Conservation (phyloP, 1,140 invertebrate species). For the Microplitis demolitor region DNA sequence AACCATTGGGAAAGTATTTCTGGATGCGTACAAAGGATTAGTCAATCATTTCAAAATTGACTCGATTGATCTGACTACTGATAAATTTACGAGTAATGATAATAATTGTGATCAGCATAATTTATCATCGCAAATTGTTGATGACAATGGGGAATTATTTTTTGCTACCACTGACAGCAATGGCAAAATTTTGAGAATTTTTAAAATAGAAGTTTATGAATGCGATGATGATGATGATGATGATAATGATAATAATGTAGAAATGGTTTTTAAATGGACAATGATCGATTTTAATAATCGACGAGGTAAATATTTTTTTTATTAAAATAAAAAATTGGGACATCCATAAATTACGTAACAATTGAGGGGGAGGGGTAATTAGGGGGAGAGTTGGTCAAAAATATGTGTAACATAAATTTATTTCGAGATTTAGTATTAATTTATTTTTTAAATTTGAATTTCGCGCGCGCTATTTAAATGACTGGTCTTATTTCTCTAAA, state of each 20-base stretch:
- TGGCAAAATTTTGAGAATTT: conserved; percentile 44
- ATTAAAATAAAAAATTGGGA: not conserved
- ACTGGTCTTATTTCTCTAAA: too few species aligned
- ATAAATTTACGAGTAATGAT: too few species aligned
- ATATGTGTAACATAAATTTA: too few species aligned
- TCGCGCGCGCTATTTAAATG: too few species aligned
- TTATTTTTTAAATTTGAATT: too few species aligned
- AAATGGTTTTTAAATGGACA: not conserved
- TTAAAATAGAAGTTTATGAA: conserved; percentile 40
- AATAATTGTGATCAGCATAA: too few species aligned
- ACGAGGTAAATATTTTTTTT: conserved; percentile 3
- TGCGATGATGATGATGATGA: conserved; percentile 28
- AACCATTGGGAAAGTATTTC: conserved; percentile 73
- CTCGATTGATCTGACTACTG: conserved; percentile 1
- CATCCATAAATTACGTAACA: too few species aligned
- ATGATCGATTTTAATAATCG: conserved; percentile 29
- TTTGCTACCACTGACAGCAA: conserved; percentile 42
- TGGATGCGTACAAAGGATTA: conserved; percentile 70
- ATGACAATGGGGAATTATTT: conserved; percentile 47
- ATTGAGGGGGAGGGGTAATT: too few species aligned
- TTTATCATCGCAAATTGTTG: conserved; percentile 47
- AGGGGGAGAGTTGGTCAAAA: too few species aligned
- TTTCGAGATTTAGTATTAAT: too few species aligned
- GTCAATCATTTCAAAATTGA: conserved; percentile 66
- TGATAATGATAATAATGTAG: conserved; percentile 38